Base-by-base conservation (phyloP, 1,140 invertebrate species). In the Diachasmimorpha longicaudata region DNA sequence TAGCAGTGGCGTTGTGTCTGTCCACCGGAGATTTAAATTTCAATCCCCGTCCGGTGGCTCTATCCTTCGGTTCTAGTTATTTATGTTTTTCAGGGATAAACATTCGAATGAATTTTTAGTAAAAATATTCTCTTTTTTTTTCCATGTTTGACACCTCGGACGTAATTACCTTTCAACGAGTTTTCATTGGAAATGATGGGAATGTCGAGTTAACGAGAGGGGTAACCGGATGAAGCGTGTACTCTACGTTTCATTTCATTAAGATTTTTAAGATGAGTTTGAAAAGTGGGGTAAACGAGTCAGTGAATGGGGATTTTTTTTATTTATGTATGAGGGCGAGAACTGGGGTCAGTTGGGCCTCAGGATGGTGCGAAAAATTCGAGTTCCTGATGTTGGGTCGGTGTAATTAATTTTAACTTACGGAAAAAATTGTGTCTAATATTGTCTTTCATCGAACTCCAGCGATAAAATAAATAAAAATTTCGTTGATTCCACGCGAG, bases 101-200 rank as follows among this genome's bases (percentile, higher is more conserved):
- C 23, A 9, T 25, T 31, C 14, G 23, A 63, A 11, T 63, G 11
- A 25, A 25, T 63, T 9, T 63, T 19, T 36, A 8, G 36, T 23
- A 68, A 9, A 68, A 68, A n/a, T 68, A n/a, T 68, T 16, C n/a
- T 8, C 4, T n/a, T 16, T 39, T 19, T 68, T 68, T 36, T 68
- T 68, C 14, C 25, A 5, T 3, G 36, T n/a, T 42, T 39, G 66
- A 68, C 66, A 68, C 66, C 36, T 63, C 6, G 11, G 16, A 8
- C 5, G 36, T 68, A 68, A 68, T 68, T 68, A 68, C 2, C 36
- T 37, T 16, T 68, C 66, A 68, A 68, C 66, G 36, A 68, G 66
- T 37, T 68, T 68, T 68, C 66, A 68, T 5, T 21, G 31, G 25
- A 14, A 37, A 19, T 68, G 31, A 68, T 68, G 66, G 39, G 25